Base-by-base conservation (phyloP, 2,888 invertebrate species). In the Hypomecis atomaria region DNA sequence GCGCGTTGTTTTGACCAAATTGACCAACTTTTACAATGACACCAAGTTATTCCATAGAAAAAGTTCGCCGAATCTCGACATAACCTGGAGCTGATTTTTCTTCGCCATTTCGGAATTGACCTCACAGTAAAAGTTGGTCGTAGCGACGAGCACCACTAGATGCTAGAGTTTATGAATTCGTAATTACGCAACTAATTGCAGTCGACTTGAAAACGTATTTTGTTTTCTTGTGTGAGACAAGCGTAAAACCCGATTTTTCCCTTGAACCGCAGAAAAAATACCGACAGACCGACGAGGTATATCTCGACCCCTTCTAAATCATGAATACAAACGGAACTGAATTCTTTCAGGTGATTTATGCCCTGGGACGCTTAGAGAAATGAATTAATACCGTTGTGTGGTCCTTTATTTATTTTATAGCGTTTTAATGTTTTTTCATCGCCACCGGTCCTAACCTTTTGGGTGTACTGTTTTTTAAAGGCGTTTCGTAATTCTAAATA, bases 321-420 rank as follows among this genome's bases (percentile, higher is more conserved):
- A 57, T 58, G 57, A 65, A 61, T 52, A 52, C 62, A 44, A 57
- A 58, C 57, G 53, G 48, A 63, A 63, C 23, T 62, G 57, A 53
- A 57, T 58, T 52, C 52, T 53, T 50, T 40, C 47, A 53, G 58
- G 58, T 58, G 58, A 58, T 58, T 63, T 58, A 63, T 58, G 57
- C 47, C 52, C 11, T 52, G 43, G 47, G 23, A 54, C 48, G 36
- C 38, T 63, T 47, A 43, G 48, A 48, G 13, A 54, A 40, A 58
- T 53, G 47, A 58, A 58, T 57, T 43, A 48, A 56, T 56, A 44
- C 54, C 43, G 43, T 42, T 34, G 33, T 52, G 34, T 36, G 34
- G 11, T 11, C 36, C 43, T 34, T 43, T 43, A 43, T 54, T 43
- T 54, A 34, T 54, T 54, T 54, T 53, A 53, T 42, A 33, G 54